These are phyloP conservation scores for Eupithecia vulgata DNA, from an alignment of 2,888 invertebrate genomes.

Conservation along the genomic window DNA sequence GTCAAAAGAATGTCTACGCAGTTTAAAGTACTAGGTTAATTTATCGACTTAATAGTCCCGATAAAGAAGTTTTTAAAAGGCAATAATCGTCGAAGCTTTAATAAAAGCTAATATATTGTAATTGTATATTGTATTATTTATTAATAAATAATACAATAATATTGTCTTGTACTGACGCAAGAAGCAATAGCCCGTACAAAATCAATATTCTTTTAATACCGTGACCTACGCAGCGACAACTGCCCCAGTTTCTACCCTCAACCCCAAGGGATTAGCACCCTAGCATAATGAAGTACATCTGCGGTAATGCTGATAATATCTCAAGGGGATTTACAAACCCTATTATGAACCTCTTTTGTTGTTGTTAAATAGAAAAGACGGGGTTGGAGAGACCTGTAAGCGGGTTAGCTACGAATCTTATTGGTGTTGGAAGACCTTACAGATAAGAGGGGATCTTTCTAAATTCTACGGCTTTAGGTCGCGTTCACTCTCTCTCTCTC, in stretches of 20 bases:
- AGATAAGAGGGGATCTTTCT: neutral
- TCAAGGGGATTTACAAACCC: constrained; percentile 15
- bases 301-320: constrained; percentile 4
- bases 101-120: too few species aligned
- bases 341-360: neutral
- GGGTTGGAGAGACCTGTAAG: too few species aligned
- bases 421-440: neutral
- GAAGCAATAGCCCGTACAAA: neutral
- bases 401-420: too few species aligned
- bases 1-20: too few species aligned
- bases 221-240: neutral
- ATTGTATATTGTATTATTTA: too few species aligned
- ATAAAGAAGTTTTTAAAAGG: too few species aligned
- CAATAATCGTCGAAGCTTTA: too few species aligned
- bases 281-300: constrained; percentile 6
- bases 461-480: neutral
- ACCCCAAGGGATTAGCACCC: constrained; percentile 14
- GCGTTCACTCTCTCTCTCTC: too few species aligned
- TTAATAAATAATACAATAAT: too few species aligned
- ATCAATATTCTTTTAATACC: constrained; percentile 6
- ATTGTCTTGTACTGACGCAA: neutral
- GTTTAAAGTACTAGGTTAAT: too few species aligned
- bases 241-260: constrained; percentile 11
- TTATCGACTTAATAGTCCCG: too few species aligned
- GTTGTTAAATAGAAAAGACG: constrained; percentile 3